Base-by-base conservation (phyloP, 2,888 invertebrate species). In the Heteropelma amictum region DNA sequence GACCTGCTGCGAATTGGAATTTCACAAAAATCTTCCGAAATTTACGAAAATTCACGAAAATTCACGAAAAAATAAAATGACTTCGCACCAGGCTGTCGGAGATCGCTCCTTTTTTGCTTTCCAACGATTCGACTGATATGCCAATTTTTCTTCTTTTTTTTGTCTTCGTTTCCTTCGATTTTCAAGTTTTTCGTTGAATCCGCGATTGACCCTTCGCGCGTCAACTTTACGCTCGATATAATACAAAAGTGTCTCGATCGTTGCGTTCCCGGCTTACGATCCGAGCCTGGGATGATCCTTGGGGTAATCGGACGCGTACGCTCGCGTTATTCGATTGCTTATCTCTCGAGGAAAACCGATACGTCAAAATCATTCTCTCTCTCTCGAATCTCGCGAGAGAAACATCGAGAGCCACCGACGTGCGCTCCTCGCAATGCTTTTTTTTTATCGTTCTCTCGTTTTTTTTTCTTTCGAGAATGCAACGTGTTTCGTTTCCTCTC, bases 91-190 rank as follows among this genome's bases (percentile, higher is more conserved):
- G n/a, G n/a, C n/a, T n/a, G n/a, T n/a, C n/a, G n/a, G n/a, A n/a
- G n/a, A n/a, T n/a, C n/a, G n/a, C n/a, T n/a, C n/a, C n/a, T n/a
- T n/a, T n/a, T n/a, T n/a, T n/a, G n/a, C 54, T 42, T 51, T 70
- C 65, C 49, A 49, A 42, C 69, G 53, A 56, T 35, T 51, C 70
- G 75, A 71, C 70, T 75, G 75, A 75, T 75, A 75, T 75, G 75
- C 70, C 71, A 67, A 61, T 75, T 75, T 70, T 58, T 47, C 61
- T 33, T 30, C 17, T 30, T 30, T 8, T 30, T 6, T 38, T 38
- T 35, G 10, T 38, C 53, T 28, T 26, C 38, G 47, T 51, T 28
- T 8, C 17, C 53, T 26, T 38, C 26, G 30, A 26, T 26, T 54
- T 12, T 64, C 30, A 14, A 19, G 38, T 30, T 19, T 21, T 49